Percentiles rank a stretch among this genome's conserved stretches.
These are phyloP conservation scores for Geodia barretti DNA, from an alignment of 37 sponge, comb jelly and placozoan species.

Conservation along the genomic window DNA sequence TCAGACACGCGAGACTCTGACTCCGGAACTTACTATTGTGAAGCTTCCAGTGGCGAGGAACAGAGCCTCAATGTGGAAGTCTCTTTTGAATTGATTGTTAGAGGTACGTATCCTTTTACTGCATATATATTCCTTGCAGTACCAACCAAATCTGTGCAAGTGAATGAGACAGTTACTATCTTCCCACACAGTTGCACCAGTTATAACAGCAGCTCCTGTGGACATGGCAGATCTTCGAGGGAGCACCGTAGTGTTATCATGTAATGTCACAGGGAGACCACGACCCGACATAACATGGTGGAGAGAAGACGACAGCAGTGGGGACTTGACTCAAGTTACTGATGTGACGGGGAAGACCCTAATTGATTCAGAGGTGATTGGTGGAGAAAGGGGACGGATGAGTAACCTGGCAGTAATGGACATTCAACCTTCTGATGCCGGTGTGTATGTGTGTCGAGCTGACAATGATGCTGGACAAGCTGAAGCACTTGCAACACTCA, in stretches of 20 bases:
- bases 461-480: conserved; percentile 22
- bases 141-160: not conserved
- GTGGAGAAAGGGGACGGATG: conserved; percentile 1
- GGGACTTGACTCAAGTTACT: not conserved
- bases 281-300: conserved; percentile 62
- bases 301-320: conserved; percentile 3
- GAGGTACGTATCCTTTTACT: conserved; percentile 18
- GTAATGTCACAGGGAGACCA: conserved; percentile 48
- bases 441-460: conserved; percentile 41
- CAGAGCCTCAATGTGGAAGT: not conserved
- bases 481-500: conserved; percentile 11
- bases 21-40: conserved; percentile 43
- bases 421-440: conserved; percentile 33
- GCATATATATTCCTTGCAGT: not conserved
- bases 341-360: not conserved
- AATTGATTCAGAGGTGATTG: not conserved
- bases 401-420: conserved; percentile 19
- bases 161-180: not conserved
- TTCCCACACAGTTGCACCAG: conserved; percentile 40
- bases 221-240: conserved; percentile 11
- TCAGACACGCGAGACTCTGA: conserved; percentile 25
- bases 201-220: conserved; percentile 11
- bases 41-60: conserved; percentile 30
- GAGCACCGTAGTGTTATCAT: conserved; percentile 21
- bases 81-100: conserved; percentile 36